phyloP scores from a whole-genome alignment of 2,113 vertebrate genomes.

The Agelaius tricolor region DNA sequence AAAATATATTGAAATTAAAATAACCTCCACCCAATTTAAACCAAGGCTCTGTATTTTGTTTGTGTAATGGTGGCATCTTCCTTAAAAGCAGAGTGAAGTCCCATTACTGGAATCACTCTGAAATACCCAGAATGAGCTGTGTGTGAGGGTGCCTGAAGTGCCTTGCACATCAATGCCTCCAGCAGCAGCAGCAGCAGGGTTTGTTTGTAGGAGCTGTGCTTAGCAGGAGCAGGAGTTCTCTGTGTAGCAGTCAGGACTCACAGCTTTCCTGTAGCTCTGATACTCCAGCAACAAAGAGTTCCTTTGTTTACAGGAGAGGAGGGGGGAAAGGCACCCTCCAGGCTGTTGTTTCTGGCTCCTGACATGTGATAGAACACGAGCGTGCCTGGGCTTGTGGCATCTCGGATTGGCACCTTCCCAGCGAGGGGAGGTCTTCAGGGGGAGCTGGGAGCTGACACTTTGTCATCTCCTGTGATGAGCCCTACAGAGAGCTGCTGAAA shows the following conservation, averaged over 20 bases:
- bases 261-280: neutral
- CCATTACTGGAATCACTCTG: neutral
- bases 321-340: neutral
- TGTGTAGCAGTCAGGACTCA: conserved; percentile 20
- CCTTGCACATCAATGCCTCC: neutral
- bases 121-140: neutral
- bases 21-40: neutral
- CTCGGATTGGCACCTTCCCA: neutral
- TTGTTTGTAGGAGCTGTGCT: neutral
- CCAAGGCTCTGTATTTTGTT: neutral
- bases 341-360: conserved; percentile 46
- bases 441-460: conserved; percentile 1
- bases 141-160: neutral
- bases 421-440: neutral
- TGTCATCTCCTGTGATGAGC: conserved; percentile 3
- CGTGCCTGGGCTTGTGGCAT: neutral
- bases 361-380: conserved; percentile 11
- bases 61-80: neutral
- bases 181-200: neutral
- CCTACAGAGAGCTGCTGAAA: neutral
- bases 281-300: neutral
- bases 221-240: neutral
- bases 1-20: neutral
- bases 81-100: neutral
- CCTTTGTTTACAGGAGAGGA: conserved; percentile 2